Evolutionary conservation across 2,888 invertebrate genomes (phyloP), one percentile per base, ranked within the genome.

Genomic region (Orchestes rusci): DNA sequence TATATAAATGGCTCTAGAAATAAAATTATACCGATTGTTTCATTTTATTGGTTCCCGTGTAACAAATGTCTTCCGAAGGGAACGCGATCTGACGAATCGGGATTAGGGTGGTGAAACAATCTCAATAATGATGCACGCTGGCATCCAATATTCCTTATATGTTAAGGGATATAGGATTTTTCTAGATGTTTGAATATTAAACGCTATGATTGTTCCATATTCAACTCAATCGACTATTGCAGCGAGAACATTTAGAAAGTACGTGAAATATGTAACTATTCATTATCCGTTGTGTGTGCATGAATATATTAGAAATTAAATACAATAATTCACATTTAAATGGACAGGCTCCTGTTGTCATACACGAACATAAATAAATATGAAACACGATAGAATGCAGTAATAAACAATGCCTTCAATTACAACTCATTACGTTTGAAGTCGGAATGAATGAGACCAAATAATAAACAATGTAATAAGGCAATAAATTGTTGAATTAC

Each of bases 401-500:
- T 49, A 50, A 53, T 59, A 59, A 59, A 59, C 53, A 56, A 56
- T 39, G 46, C 54, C 51, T 55, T 57, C 58, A 58, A 58, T 59
- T 57, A 56, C 54, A 42, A 47, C 52, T 58, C 50, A 57, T 58
- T 59, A 58, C 48, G 48, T 52, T 30, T 23, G 33, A 33, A 23
- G 23, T 17, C 43, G 43, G 41, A 43, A 54, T 56, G n/a, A 56
- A 57, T 57, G 53, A 53, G 56, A 57, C 55, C 55, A 56, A 58
- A 59, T 55, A 55, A 57, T 58, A 56, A 56, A 59, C 53, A 53
- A 55, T 51, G 53, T 56, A 58, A 58, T 58, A 56, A 58, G 58
- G 53, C 48, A 54, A 59, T 58, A 59, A 56, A 58, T 56, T 45
- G 48, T 33, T 16, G 28, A 42, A 40, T 50, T 39, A 33, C 40